Base-by-base conservation (phyloP, 2,113 vertebrate genomes). In the Lates calcarifer region DNA sequence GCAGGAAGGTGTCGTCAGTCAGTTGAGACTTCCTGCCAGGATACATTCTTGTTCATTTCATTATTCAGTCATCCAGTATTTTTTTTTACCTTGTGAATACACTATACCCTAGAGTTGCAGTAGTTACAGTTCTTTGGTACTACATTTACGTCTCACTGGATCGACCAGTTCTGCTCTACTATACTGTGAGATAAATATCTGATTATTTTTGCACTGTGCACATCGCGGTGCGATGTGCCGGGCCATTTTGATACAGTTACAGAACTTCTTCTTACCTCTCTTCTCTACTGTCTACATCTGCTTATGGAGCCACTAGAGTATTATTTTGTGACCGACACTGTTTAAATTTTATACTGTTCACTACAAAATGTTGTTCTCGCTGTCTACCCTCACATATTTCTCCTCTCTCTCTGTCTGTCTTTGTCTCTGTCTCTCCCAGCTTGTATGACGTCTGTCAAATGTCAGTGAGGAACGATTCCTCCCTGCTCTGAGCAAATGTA, bases 291-390 rank as follows among this genome's bases (percentile, higher is more conserved):
- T 87, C 55, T 73, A 43, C 72, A 55, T 45, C 80, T 89, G 76
- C 79, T 85, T 74, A 77, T 84, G 5, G 72, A 88, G 84, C 89
- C 90, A 77, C 33, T 53, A n/a, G 18, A 88, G 85, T 91, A 81
- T 91, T 90, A 81, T 60, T 84, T 71, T 79, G 55, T 87, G 81
- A 86, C 84, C 73, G 83, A 71, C 66, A 73, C 62, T 83, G 89
- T 84, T 77, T n/a, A 41, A 62, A 77, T 75, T 20, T 79, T 90
- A 66, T 78, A 77, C 68, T 29, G 24, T 77, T 68, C 51, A 49
- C 55, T 62, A 68, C 47, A 83, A 88, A 87, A 66, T 43, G 14
- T 80, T 63, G 17, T 81, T 68, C 29, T 78, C 53, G 28, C 12
- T 58, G n/a, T 31, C 28, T 68, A 0, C 76, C 35, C 72, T 75